Conservation (phyloP, 2,888 invertebrate species). For the Micropterix aruncella region DNA sequence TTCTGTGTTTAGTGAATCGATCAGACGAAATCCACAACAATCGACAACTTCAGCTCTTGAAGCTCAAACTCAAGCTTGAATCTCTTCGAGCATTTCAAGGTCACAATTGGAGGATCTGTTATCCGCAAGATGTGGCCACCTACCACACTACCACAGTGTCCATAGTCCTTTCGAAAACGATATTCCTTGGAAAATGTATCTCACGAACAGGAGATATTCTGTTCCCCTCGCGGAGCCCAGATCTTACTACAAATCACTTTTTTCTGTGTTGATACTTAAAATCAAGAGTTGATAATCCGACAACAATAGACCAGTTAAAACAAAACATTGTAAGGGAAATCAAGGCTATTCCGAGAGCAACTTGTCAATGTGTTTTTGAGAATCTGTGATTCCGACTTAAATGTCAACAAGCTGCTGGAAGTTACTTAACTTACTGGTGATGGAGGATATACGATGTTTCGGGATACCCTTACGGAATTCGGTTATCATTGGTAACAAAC, state of each 20-base stretch:
- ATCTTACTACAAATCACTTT: background rate
- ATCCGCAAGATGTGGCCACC: background rate
- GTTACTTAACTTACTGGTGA: background rate
- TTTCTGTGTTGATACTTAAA: background rate
- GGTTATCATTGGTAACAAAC: too few species aligned
- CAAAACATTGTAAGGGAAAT: background rate
- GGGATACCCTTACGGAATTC: too few species aligned
- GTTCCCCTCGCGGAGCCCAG: background rate
- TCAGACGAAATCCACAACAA: too few species aligned
- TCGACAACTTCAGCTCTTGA: too few species aligned
- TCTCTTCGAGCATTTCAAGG: background rate
- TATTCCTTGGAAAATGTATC: too few species aligned
- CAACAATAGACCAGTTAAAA: conserved; percentile 1
- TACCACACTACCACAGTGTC: conserved; percentile 1
- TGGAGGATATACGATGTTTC: too few species aligned
- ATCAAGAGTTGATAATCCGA: background rate
- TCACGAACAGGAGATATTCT: background rate
- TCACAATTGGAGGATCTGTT: background rate
- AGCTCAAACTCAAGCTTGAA: background rate
- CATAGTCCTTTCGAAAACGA: background rate
- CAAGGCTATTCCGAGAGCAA: background rate
- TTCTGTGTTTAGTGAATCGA: too few species aligned
- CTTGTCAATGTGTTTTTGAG: background rate
- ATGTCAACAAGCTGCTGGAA: background rate
- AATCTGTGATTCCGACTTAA: background rate